Evolutionary conservation across 2,113 vertebrate genomes (phyloP).

Genomic region (Pampusana beccarii): DNA sequence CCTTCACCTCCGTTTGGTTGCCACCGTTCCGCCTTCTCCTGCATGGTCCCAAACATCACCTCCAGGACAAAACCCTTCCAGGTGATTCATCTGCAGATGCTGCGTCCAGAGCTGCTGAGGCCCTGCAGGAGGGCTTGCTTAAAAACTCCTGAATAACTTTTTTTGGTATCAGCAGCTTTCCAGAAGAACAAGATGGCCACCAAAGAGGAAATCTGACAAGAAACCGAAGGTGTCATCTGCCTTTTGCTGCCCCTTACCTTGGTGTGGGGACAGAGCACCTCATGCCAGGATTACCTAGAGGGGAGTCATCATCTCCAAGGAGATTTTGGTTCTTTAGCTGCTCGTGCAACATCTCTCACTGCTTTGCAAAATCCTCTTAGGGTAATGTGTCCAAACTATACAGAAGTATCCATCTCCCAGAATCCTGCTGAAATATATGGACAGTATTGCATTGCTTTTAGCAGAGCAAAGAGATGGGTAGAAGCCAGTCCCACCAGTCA

Average conservation of each 20-base stretch:
- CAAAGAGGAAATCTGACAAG: neutral
- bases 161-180: neutral
- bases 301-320: neutral
- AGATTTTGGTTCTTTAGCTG: neutral
- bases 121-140: neutral
- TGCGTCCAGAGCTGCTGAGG: neutral
- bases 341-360: neutral
- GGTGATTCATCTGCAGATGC: neutral
- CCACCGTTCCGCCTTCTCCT: neutral
- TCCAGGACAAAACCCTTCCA: neutral
- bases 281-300: neutral
- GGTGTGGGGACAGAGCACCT: neutral
- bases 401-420: accelerated
- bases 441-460: neutral
- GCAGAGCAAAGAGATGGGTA: neutral
- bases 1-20: neutral
- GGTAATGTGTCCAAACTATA: neutral
- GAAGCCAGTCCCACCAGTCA: neutral
- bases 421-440: neutral
- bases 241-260: neutral
- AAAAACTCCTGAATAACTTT: neutral
- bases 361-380: neutral
- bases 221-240: neutral
- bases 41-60: accelerated
- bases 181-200: neutral